phyloP scores from a whole-genome alignment of 2,888 invertebrate species.

The Tipula unca region DNA sequence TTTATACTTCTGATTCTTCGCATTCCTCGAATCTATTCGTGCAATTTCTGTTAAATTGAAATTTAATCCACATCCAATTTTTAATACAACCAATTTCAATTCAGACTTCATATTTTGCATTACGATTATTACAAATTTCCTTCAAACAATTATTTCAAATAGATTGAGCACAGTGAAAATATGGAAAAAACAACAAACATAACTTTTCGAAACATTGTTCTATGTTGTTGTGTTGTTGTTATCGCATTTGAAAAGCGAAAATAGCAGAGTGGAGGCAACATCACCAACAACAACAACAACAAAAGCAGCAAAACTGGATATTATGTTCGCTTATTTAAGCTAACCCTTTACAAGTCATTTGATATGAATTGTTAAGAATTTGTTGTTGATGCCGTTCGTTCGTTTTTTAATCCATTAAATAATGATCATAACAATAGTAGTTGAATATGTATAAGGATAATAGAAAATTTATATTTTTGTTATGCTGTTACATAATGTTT shows the following conservation, averaged over 20 bases:
- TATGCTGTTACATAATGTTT: not conserved
- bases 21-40: too few relatives aligned
- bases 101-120: not conserved
- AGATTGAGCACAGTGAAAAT: not conserved
- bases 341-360: slow-evolving; percentile 9
- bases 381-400: not conserved
- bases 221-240: not conserved
- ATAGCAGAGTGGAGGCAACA: not conserved
- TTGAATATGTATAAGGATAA: not conserved
- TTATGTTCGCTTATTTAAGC: not conserved
- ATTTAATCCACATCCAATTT: not conserved
- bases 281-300: not conserved
- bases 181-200: not conserved
- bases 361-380: not conserved
- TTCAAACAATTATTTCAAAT: not conserved
- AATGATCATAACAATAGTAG: not conserved
- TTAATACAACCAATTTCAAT: not conserved
- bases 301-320: not conserved
- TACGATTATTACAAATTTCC: not conserved
- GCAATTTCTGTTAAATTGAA: too few relatives aligned
- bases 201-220: not conserved
- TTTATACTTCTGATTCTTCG: too few relatives aligned
- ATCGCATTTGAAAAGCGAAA: not conserved
- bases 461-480: not conserved
- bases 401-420: not conserved